Base-by-base conservation (phyloP, 2,113 vertebrate genomes). In the Tachysurus fulvidraco region DNA sequence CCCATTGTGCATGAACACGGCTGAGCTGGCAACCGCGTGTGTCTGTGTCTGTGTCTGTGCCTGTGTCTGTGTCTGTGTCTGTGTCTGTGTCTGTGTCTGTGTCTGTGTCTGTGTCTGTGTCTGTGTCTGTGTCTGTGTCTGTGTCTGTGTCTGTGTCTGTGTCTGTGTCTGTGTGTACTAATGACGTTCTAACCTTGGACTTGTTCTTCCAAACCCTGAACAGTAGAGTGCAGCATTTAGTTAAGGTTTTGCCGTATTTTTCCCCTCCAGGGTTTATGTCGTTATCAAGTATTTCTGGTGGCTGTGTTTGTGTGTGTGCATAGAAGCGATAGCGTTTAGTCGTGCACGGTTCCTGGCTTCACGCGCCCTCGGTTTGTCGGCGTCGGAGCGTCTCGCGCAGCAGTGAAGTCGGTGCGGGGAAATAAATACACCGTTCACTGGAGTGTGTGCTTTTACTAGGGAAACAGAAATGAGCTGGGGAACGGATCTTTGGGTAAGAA, bases 401-500 rank as follows among this genome's bases (percentile, higher is more conserved):
- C 65, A 79, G 62, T 57, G 89, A 88, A 80, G 86, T 90, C 81
- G 52, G 74, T 69, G 62, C 87, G 28, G 90, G 80, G 78, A 55
- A 90, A 17, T 7, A 59, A n/a, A 57, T 57, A 1, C 78, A 59
- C 36, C 59, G 59, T 67, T 85, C 41, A 41, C 65, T 28, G 88
- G 87, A 86, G 69, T 21, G 77, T 21, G 5, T 36, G n/a, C 0
- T 6, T 28, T 4, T 36, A 36, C 36, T 36, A 36, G 36, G 19
- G 54, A 79, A 10, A 16, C 83, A 85, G 86, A 88, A 25, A 92
- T 92, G 91, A 91, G 91, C 83, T 92, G 91, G 91, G 91, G 91
- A 88, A 92, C 90, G 36, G 91, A 92, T 80, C 90, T 92, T 85
- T 92, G 91, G 91, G 91, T 92, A 86, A 91, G 91, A 71, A 23